phyloP scores from a whole-genome alignment of 2,113 vertebrate species.

The Callipepla squamata region DNA sequence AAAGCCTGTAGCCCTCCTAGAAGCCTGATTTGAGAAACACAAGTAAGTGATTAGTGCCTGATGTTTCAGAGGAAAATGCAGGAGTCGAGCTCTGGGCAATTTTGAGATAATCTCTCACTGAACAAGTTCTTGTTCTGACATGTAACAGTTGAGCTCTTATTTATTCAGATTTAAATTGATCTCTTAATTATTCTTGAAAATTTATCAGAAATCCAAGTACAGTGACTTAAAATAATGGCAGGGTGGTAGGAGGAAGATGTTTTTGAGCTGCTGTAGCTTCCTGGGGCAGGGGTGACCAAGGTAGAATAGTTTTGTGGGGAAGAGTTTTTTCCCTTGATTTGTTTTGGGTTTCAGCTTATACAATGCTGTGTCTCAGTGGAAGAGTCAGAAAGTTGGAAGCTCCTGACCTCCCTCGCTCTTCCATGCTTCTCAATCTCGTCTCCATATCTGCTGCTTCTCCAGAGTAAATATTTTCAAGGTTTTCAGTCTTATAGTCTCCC shows the following conservation, averaged over 20 bases:
- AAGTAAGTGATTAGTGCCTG: not conserved
- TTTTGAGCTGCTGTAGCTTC: not conserved
- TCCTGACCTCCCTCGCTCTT: not conserved
- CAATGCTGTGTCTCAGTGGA: rapidly evolving
- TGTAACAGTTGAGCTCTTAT: not conserved
- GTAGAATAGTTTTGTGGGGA: not conserved
- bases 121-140: not conserved
- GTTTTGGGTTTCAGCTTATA: not conserved
- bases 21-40: not conserved
- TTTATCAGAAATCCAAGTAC: not conserved
- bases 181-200: not conserved
- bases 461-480: not conserved
- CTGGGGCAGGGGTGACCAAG: not conserved
- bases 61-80: not conserved
- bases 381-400: not conserved
- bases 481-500: not conserved
- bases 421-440: not conserved
- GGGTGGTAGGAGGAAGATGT: not conserved
- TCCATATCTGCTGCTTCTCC: not conserved
- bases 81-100: not conserved
- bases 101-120: not conserved
- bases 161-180: not conserved
- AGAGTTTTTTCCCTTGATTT: not conserved
- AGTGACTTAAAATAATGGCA: not conserved
- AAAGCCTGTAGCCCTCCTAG: no score